phyloP scores from a whole-genome alignment of 2,113 vertebrate species.

The Thunnus maccoyii region DNA sequence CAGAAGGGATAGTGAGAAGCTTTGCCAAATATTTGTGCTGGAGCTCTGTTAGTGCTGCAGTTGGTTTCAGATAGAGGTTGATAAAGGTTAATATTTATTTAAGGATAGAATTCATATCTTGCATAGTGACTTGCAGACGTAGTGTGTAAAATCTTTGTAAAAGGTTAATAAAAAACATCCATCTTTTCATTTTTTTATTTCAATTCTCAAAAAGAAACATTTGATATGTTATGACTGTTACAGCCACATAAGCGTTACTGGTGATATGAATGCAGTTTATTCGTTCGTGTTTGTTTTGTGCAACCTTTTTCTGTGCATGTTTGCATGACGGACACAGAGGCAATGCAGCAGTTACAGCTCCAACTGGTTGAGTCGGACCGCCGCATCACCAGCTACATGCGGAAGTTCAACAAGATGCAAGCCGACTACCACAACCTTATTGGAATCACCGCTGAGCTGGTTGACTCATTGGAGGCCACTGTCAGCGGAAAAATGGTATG shows the following conservation, averaged over 20 bases:
- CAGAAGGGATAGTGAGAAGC: not conserved
- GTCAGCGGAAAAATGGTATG: slow-evolving; percentile 95
- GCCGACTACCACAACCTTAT: slow-evolving; percentile 92
- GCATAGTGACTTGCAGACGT: not conserved
- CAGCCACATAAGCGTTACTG: too few relatives aligned
- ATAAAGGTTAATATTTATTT: not conserved
- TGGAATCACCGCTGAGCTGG: slow-evolving; percentile 92
- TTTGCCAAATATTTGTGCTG: not conserved
- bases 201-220: not conserved
- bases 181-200: not conserved
- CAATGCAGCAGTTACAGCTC: slow-evolving; percentile 88
- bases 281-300: not conserved
- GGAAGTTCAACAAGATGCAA: slow-evolving; percentile 89
- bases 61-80: not conserved
- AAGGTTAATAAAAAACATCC: not conserved
- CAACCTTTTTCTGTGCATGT: slow-evolving; percentile 17
- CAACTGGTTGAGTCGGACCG: slow-evolving; percentile 90
- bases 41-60: not conserved
- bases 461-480: slow-evolving; percentile 93
- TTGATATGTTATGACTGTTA: not conserved
- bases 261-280: not conserved
- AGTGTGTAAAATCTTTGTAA: not conserved
- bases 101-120: not conserved
- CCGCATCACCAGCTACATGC: slow-evolving; percentile 84
- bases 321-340: slow-evolving; percentile 79